Evolutionary conservation across 2,113 vertebrate genomes (phyloP).

Genomic region (Pyrgilauda ruficollis): DNA sequence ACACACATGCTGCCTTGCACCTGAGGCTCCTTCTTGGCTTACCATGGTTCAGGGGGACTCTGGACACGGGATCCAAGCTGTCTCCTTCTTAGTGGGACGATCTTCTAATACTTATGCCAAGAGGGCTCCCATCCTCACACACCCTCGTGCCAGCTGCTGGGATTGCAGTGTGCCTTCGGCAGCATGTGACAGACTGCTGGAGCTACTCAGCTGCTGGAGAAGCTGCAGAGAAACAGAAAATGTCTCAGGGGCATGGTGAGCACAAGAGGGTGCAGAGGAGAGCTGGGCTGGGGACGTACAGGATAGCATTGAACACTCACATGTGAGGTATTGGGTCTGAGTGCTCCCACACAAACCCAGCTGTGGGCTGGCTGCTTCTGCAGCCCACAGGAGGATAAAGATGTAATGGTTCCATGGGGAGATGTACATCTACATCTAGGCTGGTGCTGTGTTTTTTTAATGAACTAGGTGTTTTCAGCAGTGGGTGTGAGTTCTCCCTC

Average conservation of each 20-base stretch:
- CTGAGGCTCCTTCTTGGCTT: background rate
- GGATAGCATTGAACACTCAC: background rate
- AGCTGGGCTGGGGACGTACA: accelerated
- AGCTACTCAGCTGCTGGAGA: background rate
- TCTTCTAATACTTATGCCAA: background rate
- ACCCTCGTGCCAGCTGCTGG: background rate
- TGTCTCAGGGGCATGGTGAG: accelerated
- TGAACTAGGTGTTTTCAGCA: background rate
- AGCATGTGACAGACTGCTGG: background rate
- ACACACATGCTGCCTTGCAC: background rate
- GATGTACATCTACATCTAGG: background rate
- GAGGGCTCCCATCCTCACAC: background rate
- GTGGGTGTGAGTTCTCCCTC: background rate
- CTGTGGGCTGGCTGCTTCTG: background rate
- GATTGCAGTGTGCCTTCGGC: background rate
- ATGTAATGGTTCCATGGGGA: background rate
- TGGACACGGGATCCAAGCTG: background rate
- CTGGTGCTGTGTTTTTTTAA: background rate
- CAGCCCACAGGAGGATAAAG: background rate
- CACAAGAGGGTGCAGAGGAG: background rate
- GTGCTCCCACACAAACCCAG: background rate
- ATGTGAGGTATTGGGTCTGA: background rate
- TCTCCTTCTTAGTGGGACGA: background rate
- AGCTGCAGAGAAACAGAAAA: background rate
- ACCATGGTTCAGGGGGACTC: background rate